phyloP scores from a whole-genome alignment of 2,888 invertebrate species.

The Tenthredo scrophulariae region DNA sequence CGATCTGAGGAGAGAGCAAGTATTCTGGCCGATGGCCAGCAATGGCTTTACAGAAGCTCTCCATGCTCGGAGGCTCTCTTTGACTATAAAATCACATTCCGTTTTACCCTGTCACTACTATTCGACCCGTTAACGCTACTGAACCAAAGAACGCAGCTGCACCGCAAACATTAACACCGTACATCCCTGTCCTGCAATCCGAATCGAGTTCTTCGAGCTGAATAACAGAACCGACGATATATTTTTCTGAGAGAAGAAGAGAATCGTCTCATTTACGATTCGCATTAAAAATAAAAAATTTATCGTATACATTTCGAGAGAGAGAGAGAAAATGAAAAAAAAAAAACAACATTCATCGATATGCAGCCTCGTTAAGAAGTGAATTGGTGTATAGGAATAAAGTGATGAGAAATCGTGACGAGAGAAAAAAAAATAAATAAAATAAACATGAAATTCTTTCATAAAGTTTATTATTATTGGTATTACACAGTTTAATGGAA shows the following conservation, averaged over 20 bases:
- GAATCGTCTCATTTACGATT: too few species aligned
- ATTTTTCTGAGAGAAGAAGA: too few species aligned
- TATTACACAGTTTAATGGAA: conserved; percentile 25
- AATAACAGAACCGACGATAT: too few species aligned
- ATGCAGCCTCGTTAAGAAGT: too few species aligned
- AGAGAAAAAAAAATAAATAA: neutral
- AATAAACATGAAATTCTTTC: neutral
- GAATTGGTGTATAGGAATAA: too few species aligned
- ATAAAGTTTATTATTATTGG: conserved; percentile 35
- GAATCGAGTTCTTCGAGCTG: too few species aligned
- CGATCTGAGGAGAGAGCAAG: conserved; percentile 31
- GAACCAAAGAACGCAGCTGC: neutral
- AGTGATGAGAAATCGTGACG: too few species aligned
- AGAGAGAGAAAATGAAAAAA: too few species aligned
- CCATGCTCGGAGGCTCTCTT: neutral
- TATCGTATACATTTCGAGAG: too few species aligned
- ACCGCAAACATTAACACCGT: neutral
- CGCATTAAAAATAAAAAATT: too few species aligned
- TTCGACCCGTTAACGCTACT: conserved; percentile 33
- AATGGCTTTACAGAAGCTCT: neutral
- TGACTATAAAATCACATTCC: conserved; percentile 37
- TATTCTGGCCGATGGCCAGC: conserved; percentile 66
- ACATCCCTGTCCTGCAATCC: too few species aligned
- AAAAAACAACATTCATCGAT: too few species aligned
- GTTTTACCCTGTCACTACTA: conserved; percentile 10